These are phyloP conservation scores for Labeo calbasu DNA, from an alignment of 2,797 vertebrate species.

Conservation along the genomic window DNA sequence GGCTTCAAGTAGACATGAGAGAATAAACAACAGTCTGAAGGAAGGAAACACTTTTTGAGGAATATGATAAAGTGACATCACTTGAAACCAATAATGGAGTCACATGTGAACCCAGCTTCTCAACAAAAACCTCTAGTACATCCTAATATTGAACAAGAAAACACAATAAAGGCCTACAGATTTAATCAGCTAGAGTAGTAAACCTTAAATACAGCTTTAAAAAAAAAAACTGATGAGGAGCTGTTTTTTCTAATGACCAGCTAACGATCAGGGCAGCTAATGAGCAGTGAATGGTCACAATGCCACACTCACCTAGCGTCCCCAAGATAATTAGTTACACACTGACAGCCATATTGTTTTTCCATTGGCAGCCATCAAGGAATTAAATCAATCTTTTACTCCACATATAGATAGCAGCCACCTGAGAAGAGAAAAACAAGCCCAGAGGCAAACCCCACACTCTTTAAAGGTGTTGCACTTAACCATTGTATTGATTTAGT, in stretches of 20 bases:
- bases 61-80: neutral
- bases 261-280: constrained; percentile 25
- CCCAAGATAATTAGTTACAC: constrained; percentile 24
- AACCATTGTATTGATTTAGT: constrained; percentile 6
- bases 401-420: constrained; percentile 4
- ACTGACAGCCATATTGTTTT: constrained; percentile 38
- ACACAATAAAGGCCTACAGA: neutral
- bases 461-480: constrained; percentile 30
- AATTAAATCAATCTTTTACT: constrained; percentile 23
- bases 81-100: neutral
- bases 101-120: neutral
- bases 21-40: constrained; percentile 45
- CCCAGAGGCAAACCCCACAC: neutral
- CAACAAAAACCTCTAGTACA: neutral
- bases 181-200: neutral
- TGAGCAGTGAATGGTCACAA: constrained; percentile 26
- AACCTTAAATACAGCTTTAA: neutral
- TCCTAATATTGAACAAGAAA: neutral
- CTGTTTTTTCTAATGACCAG: constrained; percentile 14
- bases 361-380: constrained; percentile 17
- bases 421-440: constrained; percentile 17
- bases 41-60: constrained; percentile 6
- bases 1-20: constrained; percentile 66
- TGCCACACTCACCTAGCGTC: neutral
- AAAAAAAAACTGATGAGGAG: constrained; percentile 2